Conservation (phyloP, 2,888 invertebrate genomes). For the Idaea biselata region DNA sequence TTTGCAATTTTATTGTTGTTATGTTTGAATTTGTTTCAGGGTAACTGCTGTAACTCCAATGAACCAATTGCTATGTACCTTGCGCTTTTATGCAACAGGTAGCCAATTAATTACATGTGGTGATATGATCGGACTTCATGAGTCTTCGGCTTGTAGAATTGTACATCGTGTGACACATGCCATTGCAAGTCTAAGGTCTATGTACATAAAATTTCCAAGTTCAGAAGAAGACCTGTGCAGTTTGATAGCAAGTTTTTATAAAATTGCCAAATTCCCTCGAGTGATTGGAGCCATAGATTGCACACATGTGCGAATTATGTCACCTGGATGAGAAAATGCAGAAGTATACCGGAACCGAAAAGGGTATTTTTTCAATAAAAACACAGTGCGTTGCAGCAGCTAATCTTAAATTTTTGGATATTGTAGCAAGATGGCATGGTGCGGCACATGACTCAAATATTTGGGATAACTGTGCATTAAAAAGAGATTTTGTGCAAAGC, state of each 20-base stretch:
- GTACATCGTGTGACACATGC: constrained; percentile 10
- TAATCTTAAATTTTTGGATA: constrained; percentile 8
- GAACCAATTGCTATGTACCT: too few relatives aligned
- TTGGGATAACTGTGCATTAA: constrained; percentile 12
- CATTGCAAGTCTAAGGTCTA: too few relatives aligned
- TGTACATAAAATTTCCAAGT: too few relatives aligned
- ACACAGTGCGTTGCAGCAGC: constrained; percentile 7
- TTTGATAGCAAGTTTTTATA: not conserved
- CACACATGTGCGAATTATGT: constrained; percentile 7
- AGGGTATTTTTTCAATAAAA: constrained; percentile 11
- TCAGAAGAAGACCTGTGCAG: too few relatives aligned
- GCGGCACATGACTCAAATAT: constrained; percentile 11
- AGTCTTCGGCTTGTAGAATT: constrained; percentile 13
- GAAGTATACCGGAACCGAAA: constrained; percentile 10
- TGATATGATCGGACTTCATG: constrained; percentile 14
- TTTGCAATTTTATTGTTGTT: too few relatives aligned
- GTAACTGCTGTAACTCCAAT: too few relatives aligned
- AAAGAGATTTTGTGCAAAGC: constrained; percentile 1
- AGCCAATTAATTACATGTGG: constrained; percentile 15
- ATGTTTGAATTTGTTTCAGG: too few relatives aligned
- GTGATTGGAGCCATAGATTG: not conserved
- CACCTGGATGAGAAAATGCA: constrained; percentile 12
- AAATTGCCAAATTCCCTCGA: too few relatives aligned
- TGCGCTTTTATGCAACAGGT: constrained; percentile 11
- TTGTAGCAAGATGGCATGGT: constrained; percentile 15